Evolutionary conservation across 92 coral and sea anemone species (phyloP).

Genomic region (Micromussa lordhowensis): DNA sequence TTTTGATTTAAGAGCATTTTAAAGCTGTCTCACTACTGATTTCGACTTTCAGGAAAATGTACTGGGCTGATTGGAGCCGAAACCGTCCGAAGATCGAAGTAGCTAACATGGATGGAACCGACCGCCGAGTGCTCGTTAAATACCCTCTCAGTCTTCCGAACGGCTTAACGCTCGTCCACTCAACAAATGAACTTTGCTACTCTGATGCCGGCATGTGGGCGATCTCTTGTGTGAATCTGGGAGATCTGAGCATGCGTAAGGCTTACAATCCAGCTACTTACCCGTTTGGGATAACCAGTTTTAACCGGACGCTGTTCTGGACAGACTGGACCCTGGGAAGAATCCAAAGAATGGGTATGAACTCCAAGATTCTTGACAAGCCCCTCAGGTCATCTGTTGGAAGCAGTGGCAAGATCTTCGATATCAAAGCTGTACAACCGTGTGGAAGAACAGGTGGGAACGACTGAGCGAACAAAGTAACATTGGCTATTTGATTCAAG

Average conservation of each 20-base stretch:
- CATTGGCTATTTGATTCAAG: neutral
- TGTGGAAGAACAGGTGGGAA: conserved; percentile 79
- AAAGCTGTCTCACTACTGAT: neutral
- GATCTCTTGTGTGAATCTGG: conserved; percentile 85
- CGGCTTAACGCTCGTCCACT: conserved; percentile 86
- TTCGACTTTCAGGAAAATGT: conserved; percentile 80
- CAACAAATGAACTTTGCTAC: conserved; percentile 91
- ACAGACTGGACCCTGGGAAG: conserved; percentile 88
- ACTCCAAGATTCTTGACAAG: conserved; percentile 60
- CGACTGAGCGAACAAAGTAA: neutral
- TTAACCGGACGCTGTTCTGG: conserved; percentile 90
- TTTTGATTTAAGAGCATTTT: no score
- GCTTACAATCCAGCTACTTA: conserved; percentile 59
- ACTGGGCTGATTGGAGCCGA: conserved; percentile 99
- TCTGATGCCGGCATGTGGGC: conserved; percentile 91
- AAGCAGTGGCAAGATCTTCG: conserved; percentile 84
- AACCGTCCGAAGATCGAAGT: conserved; percentile 90
- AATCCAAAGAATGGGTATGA: conserved; percentile 84
- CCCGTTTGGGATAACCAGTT: conserved; percentile 90
- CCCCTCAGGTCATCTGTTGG: conserved; percentile 79
- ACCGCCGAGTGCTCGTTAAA: conserved; percentile 80
- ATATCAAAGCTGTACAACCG: conserved; percentile 86
- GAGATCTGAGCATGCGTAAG: conserved; percentile 69
- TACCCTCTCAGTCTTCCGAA: conserved; percentile 84
- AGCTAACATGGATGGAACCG: conserved; percentile 91